A percentile compares a stretch with the other conserved stretches of the same genome.
phyloP scores from a whole-genome alignment of 2,113 vertebrate genomes.

The Tyto alba region DNA sequence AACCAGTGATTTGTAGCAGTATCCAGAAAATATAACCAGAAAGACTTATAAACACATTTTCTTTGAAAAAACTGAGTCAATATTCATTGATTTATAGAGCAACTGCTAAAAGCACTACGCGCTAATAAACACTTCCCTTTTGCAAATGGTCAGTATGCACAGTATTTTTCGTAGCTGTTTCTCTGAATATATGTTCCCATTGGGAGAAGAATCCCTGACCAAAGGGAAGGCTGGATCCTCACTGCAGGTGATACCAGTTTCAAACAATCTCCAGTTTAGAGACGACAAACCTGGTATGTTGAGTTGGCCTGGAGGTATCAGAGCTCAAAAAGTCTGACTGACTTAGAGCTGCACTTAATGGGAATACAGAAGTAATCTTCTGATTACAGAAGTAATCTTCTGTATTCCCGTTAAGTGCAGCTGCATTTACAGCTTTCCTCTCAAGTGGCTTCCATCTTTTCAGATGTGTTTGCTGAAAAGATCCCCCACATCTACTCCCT shows the following conservation, averaged over 20 bases:
- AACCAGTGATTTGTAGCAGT: background rate
- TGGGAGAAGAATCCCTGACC: background rate
- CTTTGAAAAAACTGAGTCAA: accelerated
- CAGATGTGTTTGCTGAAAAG: background rate
- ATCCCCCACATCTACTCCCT: background rate
- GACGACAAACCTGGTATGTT: background rate
- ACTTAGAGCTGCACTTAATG: too few relatives aligned
- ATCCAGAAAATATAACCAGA: background rate
- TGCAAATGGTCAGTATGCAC: background rate
- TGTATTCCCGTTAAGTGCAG: background rate
- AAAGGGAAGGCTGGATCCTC: background rate
- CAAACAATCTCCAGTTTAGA: background rate
- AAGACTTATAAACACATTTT: background rate
- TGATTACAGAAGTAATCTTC: too few relatives aligned
- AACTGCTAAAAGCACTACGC: background rate
- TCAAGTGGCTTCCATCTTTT: background rate
- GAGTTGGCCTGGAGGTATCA: background rate
- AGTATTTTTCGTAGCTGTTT: background rate
- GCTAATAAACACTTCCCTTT: background rate
- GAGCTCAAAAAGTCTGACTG: background rate
- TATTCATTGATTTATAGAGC: background rate
- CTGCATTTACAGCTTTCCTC: background rate
- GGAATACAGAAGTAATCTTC: too few relatives aligned
- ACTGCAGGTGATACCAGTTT: background rate
- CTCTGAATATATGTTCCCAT: background rate